Evolutionary conservation across 2,888 invertebrate species (phyloP).

Genomic region (Melolontha melolontha): DNA sequence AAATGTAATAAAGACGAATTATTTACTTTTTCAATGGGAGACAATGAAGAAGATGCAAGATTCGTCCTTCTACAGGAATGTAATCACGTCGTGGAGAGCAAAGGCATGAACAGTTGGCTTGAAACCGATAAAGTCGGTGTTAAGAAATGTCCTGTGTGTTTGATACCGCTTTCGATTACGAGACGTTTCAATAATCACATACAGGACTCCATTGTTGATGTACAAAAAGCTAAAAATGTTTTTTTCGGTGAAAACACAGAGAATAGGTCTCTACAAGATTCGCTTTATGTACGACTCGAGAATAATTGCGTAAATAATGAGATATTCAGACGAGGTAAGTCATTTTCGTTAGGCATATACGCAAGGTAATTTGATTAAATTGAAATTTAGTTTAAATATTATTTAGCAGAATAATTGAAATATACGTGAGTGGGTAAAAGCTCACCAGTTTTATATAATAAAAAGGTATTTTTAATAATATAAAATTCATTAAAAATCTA

Average conservation of each 20-base stretch:
- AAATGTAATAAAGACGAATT: conserved; percentile 69
- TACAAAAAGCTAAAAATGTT: conserved; percentile 33
- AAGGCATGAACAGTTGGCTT: conserved; percentile 64
- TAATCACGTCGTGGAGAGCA: conserved; percentile 66
- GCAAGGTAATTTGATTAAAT: too few species aligned
- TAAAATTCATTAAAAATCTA: too few species aligned
- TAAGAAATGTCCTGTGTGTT: conserved; percentile 71
- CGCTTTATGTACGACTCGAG: too few species aligned
- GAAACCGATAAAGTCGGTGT: conserved; percentile 56
- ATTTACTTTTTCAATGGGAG: conserved; percentile 64
- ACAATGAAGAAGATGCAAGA: conserved; percentile 67
- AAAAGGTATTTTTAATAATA: too few species aligned
- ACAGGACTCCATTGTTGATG: conserved; percentile 50
- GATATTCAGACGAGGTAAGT: too few species aligned
- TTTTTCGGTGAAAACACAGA: conserved; percentile 18
- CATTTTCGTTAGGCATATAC: too few species aligned
- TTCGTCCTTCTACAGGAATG: conserved; percentile 70
- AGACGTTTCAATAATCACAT: conserved; percentile 64
- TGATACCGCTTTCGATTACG: conserved; percentile 70
- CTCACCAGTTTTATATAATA: too few species aligned
- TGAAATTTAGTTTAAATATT: too few species aligned
- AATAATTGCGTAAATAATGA: too few species aligned
- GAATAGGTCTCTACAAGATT: background rate
- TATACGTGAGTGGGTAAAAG: too few species aligned
- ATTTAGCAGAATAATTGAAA: too few species aligned